These are phyloP conservation scores for Meriones psammophilus DNA, from an alignment of 2,797 vertebrate genomes.

Conservation along the genomic window DNA sequence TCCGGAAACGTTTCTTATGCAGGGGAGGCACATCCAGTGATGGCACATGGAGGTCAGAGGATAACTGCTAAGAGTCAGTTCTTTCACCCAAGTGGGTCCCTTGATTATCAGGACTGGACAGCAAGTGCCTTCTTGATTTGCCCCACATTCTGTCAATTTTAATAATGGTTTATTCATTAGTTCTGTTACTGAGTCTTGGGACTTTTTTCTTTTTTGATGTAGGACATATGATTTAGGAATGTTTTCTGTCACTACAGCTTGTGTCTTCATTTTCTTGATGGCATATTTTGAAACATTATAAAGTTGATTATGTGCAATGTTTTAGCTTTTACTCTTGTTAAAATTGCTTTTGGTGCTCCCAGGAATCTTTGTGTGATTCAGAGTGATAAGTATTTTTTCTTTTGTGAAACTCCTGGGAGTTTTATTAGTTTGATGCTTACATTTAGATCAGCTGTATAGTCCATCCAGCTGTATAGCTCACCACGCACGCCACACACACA, in stretches of 20 bases:
- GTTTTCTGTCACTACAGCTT: neutral
- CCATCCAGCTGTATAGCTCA: no score
- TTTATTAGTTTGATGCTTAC: neutral
- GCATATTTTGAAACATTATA: neutral
- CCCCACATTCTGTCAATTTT: neutral
- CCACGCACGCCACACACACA: no score
- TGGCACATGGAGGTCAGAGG: neutral
- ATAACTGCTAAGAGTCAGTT: neutral
- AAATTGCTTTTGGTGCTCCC: neutral
- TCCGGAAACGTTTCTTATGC: neutral
- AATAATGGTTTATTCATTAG: neutral
- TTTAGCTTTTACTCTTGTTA: neutral
- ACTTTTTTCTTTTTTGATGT: neutral
- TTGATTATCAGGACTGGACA: neutral
- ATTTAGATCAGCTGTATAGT: neutral
- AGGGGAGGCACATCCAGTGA: neutral
- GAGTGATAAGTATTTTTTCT: neutral
- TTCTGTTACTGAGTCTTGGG: neutral
- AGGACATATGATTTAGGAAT: neutral
- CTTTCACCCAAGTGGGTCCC: neutral
- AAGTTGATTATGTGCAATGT: neutral
- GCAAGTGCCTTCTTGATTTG: neutral
- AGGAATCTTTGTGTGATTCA: neutral
- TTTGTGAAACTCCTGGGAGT: neutral
- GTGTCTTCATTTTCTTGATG: neutral